Evolutionary conservation across 2,113 vertebrate genomes (phyloP).

Genomic region (Pteruthius melanotis): DNA sequence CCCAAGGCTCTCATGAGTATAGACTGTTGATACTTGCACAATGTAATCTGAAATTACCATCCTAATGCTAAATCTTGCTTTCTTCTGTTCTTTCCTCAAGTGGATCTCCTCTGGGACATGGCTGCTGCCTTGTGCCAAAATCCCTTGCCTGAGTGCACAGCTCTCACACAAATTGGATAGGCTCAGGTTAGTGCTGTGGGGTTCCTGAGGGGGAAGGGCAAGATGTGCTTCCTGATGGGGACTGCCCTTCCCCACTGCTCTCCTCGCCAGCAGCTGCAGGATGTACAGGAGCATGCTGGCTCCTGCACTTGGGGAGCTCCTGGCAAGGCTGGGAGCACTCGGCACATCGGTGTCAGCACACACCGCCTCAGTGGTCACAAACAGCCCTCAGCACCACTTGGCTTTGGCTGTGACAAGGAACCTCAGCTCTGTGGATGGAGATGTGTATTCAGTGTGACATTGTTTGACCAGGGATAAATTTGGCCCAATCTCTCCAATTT

Average conservation of each 20-base stretch:
- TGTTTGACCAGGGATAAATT: neutral
- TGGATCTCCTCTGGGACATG: slow-evolving; percentile 30
- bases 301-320: neutral
- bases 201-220: neutral
- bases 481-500: neutral
- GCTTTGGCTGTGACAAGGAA: neutral
- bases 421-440: neutral
- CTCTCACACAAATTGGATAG: neutral
- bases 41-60: slow-evolving; percentile 67
- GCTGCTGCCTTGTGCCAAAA: neutral
- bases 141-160: neutral
- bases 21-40: slow-evolving; percentile 27
- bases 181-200: neutral
- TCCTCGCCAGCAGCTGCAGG: neutral
- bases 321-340: rapidly evolving
- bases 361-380: neutral
- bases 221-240: neutral
- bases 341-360: rapidly evolving
- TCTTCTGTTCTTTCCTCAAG: slow-evolving; percentile 60
- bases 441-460: neutral
- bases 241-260: neutral
- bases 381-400: neutral
- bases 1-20: slow-evolving; percentile 16
- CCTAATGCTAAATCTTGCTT: slow-evolving; percentile 55
- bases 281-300: rapidly evolving